Evolutionary conservation across 2,797 vertebrate species (phyloP), one percentile per base, ranked within the genome.

Genomic region (Sphenodon punctatus): DNA sequence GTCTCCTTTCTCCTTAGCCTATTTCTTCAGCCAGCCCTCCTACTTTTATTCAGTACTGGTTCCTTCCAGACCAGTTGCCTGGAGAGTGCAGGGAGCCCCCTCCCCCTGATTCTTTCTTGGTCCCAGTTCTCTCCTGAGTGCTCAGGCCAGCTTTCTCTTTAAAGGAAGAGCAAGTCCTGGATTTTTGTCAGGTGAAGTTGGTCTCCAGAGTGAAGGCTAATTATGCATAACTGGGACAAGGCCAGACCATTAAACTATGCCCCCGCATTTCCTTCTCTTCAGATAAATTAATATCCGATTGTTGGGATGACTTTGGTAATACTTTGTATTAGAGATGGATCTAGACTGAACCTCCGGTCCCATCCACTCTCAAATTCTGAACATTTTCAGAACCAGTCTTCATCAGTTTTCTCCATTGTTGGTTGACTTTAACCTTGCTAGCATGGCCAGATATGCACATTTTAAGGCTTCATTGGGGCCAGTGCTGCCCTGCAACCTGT

Each of bases 271-370:
- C 4, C 17, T 17, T 25, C 13, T 69, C 39, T 41, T 41, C 36
- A 30, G 17, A 10, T 64, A 36, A 76, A 38, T 86, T 49, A 61
- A 0, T 0, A 7, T 34, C 70, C 78, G n/a, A 34, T 79, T 19
- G 7, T 61, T 88, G 66, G 67, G 23, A 22, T 84, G 38, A 46
- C 61, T 73, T 71, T 84, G 48, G 6, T 20, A 48, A 65, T 75
- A 58, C 10, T 27, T 25, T 7, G 66, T 75, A 78, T 48, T 46
- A n/a, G 30, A 7, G 16, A 14, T 59, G 15, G 23, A 32, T 6
- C 20, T 36, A 55, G 32, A 22, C 34, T 22, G 23, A 36, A 20
- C 17, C 55, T 56, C 30, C 20, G 55, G 53, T 19, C 34, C 30
- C 30, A 7, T 34, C 53, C 7, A 32, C 20, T 55, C 32, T 32